Base-by-base conservation (phyloP, 1,140 invertebrate species). In the Neelides sp. region DNA sequence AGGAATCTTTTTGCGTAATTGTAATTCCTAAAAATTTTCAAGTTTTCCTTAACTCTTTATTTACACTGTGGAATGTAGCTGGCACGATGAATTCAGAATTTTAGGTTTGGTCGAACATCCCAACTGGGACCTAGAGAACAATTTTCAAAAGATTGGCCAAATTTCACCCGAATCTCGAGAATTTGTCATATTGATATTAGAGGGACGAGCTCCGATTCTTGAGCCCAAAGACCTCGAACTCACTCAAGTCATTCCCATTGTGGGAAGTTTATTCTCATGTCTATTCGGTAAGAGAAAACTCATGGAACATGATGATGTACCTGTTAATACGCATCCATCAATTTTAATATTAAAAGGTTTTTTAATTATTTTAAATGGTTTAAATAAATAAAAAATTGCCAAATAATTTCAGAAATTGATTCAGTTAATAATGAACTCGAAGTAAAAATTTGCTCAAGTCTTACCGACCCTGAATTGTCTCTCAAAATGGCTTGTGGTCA, bases 181-280 rank as follows among this genome's bases (percentile, higher is more conserved):
- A 44, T 58, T 52, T 57, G 48, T 82, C 55, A 75, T 82, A 55
- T 70, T 81, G 44, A 74, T 82, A 55, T 68, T 73, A 34, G 71
- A 72, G 23, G 70, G 73, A 10, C 71, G 71, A 59, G 70, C 64
- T 57, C 75, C 76, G 57, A 80, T 80, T 10, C 73, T 72, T 65
- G 73, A 74, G 22, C 76, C 79, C 50, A 76, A 75, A 19, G 81
- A 84, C 67, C 66, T 85, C 54, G 75, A 75, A 7, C 73, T 83
- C 62, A 81, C 84, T 67, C 75, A 74, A 63, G 73, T 80, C 35
- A 69, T 85, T 57, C 80, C 82, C n/a, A 76, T 86, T 42, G 77
- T 83, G 68, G 72, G 74, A 55, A 75, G 76, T 59, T 42, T 51
- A 7, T 84, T 85, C 67, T 77, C 77, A 64, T 85, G 78, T 72